phyloP scores from a whole-genome alignment of 1,140 invertebrate genomes.

The Brachionus angularis region DNA sequence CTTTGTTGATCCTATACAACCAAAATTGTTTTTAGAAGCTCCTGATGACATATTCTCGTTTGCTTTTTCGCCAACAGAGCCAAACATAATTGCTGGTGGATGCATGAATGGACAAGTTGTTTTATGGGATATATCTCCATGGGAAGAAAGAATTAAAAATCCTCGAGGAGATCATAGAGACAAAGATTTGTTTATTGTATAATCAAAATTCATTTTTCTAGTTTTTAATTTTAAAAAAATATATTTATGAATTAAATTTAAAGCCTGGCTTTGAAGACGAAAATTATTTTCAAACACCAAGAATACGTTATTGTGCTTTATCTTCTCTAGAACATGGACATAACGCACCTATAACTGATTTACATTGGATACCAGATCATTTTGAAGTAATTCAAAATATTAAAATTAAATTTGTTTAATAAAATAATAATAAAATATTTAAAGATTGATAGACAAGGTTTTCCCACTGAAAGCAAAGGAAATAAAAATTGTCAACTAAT shows the following conservation, averaged over 20 bases:
- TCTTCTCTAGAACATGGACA: constrained; percentile 58
- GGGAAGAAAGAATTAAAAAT: constrained; percentile 55
- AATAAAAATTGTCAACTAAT: constrained; percentile 52
- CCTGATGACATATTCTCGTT: constrained; percentile 59
- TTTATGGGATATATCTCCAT: constrained; percentile 59
- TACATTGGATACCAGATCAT: constrained; percentile 58
- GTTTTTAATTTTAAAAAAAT: constrained; percentile 46
- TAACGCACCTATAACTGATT: constrained; percentile 53
- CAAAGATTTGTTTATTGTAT: constrained; percentile 43
- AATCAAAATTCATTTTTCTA: constrained; percentile 45
- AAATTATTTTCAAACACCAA: constrained; percentile 54
- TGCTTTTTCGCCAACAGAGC: constrained; percentile 57
- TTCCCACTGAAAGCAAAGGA: constrained; percentile 53
- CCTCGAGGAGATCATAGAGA: constrained; percentile 46
- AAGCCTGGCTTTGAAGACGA: constrained; percentile 53
- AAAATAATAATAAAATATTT: constrained; percentile 17
- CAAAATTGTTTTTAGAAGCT: constrained; percentile 59
- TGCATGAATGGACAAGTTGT: constrained; percentile 61
- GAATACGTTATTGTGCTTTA: constrained; percentile 49
- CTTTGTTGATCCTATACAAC: constrained; percentile 59
- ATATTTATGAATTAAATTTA: constrained; percentile 8
- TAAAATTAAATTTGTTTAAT: not conserved
- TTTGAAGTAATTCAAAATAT: constrained; percentile 54
- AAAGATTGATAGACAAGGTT: constrained; percentile 56
- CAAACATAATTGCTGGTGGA: constrained; percentile 59